Conservation (phyloP, 2,797 vertebrate species). For the Esox masquinongy region DNA sequence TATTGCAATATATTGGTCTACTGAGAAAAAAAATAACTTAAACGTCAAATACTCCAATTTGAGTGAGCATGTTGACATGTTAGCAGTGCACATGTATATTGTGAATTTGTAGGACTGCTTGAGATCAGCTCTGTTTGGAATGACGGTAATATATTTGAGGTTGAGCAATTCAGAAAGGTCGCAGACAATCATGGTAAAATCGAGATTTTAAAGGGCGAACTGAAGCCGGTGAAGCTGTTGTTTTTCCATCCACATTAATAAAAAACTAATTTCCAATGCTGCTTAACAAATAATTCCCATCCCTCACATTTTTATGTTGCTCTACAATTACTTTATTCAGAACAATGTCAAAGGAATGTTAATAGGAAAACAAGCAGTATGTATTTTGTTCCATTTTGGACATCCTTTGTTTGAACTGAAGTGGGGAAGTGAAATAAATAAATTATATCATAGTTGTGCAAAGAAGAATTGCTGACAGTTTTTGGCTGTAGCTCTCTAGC, state of each 20-base stretch:
- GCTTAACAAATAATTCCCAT: background rate
- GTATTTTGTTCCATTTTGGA: conserved; percentile 16
- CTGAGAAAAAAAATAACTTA: too few species aligned
- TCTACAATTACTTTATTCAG: conserved; percentile 5
- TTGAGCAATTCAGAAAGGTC: background rate
- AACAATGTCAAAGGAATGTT: conserved; percentile 14
- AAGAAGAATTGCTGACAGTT: conserved; percentile 17
- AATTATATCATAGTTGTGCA: conserved; percentile 10
- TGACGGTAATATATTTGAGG: background rate
- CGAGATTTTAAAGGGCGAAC: background rate
- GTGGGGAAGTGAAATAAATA: conserved; percentile 16
- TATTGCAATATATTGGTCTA: too few species aligned
- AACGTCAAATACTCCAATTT: too few species aligned
- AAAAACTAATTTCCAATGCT: background rate
- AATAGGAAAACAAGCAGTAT: background rate
- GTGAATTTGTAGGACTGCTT: background rate
- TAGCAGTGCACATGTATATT: background rate
- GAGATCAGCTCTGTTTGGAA: background rate
- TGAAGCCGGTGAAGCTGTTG: background rate
- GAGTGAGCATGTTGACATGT: background rate
- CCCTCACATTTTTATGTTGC: background rate
- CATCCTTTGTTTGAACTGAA: conserved; percentile 17
- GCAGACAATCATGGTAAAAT: background rate
- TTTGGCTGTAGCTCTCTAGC: background rate
- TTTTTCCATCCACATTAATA: background rate